Evolutionary conservation across 1,140 invertebrate species (phyloP).

Genomic region (Sinella curviseta): DNA sequence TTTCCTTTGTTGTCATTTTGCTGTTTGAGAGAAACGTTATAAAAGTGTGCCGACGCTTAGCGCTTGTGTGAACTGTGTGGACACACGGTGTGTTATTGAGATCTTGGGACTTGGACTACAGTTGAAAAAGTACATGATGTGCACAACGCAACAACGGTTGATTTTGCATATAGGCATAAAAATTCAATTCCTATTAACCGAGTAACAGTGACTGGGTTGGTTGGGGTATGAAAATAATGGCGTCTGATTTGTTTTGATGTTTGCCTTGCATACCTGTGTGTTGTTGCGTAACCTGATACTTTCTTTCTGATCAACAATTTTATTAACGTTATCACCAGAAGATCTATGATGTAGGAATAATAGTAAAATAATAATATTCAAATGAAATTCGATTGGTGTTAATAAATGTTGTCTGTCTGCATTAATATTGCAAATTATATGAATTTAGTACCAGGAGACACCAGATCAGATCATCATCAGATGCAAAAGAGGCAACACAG

Average conservation of each 20-base stretch:
- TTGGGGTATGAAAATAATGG: neutral
- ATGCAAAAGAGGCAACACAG: neutral
- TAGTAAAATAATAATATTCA: neutral
- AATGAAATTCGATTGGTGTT: slow-evolving; percentile 10
- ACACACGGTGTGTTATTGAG: too few species aligned
- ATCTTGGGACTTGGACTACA: too few species aligned
- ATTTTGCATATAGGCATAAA: neutral
- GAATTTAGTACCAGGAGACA: neutral
- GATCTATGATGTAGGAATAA: neutral
- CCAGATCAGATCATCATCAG: neutral
- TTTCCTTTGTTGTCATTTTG: too few species aligned
- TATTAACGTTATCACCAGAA: neutral
- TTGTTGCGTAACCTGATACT: slow-evolving; percentile 7
- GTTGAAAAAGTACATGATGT: too few species aligned
- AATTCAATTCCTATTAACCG: neutral
- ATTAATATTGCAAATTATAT: neutral
- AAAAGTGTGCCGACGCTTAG: too few species aligned
- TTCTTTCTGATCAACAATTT: neutral
- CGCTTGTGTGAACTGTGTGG: too few species aligned
- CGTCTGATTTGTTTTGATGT: neutral
- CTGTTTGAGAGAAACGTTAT: too few species aligned
- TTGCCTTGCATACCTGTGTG: neutral
- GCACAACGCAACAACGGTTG: too few species aligned
- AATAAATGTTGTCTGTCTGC: neutral
- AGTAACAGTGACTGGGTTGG: neutral